A percentile compares a stretch with the other conserved stretches of the same genome.
phyloP scores from a whole-genome alignment of 1,140 invertebrate species.

The Lepidostoma basale region DNA sequence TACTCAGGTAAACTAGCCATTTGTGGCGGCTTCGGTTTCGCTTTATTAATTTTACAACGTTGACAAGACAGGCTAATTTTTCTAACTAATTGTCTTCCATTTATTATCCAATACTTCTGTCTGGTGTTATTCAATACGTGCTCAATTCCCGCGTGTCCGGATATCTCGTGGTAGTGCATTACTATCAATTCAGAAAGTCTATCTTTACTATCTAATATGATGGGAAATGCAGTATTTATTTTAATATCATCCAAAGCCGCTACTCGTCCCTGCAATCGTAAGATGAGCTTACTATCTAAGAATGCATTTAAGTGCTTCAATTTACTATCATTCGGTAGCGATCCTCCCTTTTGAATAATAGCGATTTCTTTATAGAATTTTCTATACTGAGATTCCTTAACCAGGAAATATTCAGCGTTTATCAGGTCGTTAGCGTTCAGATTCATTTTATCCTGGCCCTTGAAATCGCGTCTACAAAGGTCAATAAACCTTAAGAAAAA shows the following conservation, averaged over 20 bases:
- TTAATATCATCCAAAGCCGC: background rate
- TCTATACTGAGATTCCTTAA: background rate
- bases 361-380: background rate
- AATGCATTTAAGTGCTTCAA: background rate
- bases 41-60: background rate
- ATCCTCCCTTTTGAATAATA: background rate
- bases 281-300: background rate
- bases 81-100: background rate
- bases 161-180: background rate
- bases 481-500: background rate
- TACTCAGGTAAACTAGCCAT: conserved; percentile 42
- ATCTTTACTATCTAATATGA: background rate
- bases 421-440: background rate
- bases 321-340: background rate
- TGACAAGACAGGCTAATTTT: background rate
- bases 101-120: conserved; percentile 3
- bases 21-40: background rate
- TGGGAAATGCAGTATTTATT: background rate
- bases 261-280: background rate
- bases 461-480: too few relatives aligned
- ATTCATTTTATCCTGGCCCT: background rate
- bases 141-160: background rate
- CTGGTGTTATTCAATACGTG: background rate
- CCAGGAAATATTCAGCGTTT: background rate
- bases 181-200: background rate